Evolutionary conservation across 1,140 invertebrate species (phyloP).

Genomic region (Drosophila orena): DNA sequence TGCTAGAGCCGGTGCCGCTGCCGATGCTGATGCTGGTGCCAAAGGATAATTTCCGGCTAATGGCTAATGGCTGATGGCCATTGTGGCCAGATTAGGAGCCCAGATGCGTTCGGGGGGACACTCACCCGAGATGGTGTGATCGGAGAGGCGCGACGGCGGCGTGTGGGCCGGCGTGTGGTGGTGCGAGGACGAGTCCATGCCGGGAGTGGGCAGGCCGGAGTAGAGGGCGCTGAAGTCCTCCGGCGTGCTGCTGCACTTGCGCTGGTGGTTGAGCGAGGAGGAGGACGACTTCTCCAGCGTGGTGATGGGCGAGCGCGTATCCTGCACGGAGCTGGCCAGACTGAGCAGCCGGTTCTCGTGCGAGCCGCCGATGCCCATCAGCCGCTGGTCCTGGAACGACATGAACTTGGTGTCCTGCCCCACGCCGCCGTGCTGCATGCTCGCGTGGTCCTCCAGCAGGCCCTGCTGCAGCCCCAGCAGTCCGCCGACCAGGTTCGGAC

Average conservation of each 20-base stretch:
- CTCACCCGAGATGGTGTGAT: constrained; percentile 84
- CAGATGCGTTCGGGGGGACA: constrained; percentile 1
- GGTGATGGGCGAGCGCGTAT: constrained; percentile 84
- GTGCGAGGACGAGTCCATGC: constrained; percentile 85
- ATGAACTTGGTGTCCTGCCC: constrained; percentile 85
- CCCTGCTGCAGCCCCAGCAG: constrained; percentile 90
- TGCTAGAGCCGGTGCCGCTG: constrained; percentile 7
- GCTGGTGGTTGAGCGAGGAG: constrained; percentile 85
- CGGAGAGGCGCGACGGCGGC: constrained; percentile 85
- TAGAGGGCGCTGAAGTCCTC: constrained; percentile 93
- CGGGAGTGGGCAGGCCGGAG: constrained; percentile 86
- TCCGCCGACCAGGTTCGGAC: constrained; percentile 91
- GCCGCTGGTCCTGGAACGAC: constrained; percentile 86
- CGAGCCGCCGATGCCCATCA: constrained; percentile 83
- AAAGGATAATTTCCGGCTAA: constrained; percentile 48
- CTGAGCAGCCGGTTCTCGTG: constrained; percentile 85
- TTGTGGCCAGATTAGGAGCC: constrained; percentile 36
- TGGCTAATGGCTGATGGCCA: background rate
- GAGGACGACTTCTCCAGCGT: constrained; percentile 86
- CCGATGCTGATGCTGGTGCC: constrained; percentile 8
- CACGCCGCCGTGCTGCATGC: constrained; percentile 80
- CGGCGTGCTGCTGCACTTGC: constrained; percentile 92
- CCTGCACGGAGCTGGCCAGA: constrained; percentile 79
- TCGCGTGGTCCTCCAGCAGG: constrained; percentile 90
- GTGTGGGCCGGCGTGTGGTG: constrained; percentile 88